Conservation (phyloP, 2,113 vertebrate genomes). For the Xyrauchen texanus region DNA sequence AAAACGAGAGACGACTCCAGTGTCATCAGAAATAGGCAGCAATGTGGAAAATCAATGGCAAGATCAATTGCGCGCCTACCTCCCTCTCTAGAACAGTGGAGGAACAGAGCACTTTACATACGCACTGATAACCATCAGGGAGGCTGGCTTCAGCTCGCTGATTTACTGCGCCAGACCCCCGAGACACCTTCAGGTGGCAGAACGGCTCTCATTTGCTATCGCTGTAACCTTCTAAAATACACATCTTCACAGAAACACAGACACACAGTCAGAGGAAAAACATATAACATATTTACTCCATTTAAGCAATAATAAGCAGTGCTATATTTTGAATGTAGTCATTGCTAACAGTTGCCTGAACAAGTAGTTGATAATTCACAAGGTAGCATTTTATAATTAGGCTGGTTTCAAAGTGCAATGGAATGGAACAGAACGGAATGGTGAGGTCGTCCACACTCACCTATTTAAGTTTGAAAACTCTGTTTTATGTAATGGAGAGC, state of each 20-base stretch:
- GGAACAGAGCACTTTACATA: conserved; percentile 35
- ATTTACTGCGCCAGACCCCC: conserved; percentile 40
- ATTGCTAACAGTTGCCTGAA: too few relatives aligned
- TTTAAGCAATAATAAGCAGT: background rate
- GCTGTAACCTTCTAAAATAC: conserved; percentile 33
- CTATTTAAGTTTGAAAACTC: too few relatives aligned
- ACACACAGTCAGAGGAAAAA: background rate
- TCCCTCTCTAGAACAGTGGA: conserved; percentile 37
- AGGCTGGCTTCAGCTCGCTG: conserved; percentile 32
- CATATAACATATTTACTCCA: background rate
- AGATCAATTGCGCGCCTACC: conserved; percentile 53
- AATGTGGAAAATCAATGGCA: conserved; percentile 56
- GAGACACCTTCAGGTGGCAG: conserved; percentile 30
- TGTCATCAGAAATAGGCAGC: conserved; percentile 55
- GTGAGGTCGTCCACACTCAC: too few relatives aligned
- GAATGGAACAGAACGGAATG: too few relatives aligned
- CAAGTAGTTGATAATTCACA: too few relatives aligned
- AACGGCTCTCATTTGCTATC: conserved; percentile 4
- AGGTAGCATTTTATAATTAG: too few relatives aligned
- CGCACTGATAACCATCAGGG: conserved; percentile 50
- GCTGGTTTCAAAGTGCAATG: too few relatives aligned
- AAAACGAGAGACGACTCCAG: conserved; percentile 49
- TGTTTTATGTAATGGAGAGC: too few relatives aligned
- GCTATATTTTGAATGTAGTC: too few relatives aligned
- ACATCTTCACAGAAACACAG: conserved; percentile 23